phyloP scores from a whole-genome alignment of 2,888 invertebrate species.

The Drosophila anomalata region DNA sequence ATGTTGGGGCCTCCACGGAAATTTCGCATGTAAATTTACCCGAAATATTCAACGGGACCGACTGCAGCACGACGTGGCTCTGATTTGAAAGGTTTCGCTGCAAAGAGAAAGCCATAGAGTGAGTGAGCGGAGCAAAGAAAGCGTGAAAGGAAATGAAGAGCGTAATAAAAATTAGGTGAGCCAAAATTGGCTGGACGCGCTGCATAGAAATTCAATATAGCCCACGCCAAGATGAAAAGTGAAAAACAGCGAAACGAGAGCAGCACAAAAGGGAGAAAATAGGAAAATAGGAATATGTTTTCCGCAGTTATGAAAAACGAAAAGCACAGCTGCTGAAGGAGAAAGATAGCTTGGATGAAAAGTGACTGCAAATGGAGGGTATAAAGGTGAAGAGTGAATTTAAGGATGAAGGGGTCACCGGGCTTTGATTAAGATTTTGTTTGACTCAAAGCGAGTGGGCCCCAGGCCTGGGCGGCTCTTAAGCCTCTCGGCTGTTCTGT shows the following conservation, averaged over 20 bases:
- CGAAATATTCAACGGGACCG: constrained; percentile 83
- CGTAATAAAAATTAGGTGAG: constrained; percentile 68
- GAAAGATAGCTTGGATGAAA: constrained; percentile 29
- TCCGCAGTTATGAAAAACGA: constrained; percentile 43
- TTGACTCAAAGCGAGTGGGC: constrained; percentile 56
- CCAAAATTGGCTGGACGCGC: constrained; percentile 59
- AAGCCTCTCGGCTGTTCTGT: neutral
- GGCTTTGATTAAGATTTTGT: constrained; percentile 44
- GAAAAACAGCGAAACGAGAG: constrained; percentile 23
- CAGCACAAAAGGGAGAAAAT: neutral
- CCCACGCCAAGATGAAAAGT: constrained; percentile 30
- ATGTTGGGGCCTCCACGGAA: constrained; percentile 84
- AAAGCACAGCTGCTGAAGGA: constrained; percentile 31
- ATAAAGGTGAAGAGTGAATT: constrained; percentile 54
- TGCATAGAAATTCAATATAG: constrained; percentile 76
- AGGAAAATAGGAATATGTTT: constrained; percentile 21
- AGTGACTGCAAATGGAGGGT: constrained; percentile 49
- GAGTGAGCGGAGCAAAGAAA: constrained; percentile 18
- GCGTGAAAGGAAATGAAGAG: constrained; percentile 41
- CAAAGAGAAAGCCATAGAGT: constrained; percentile 14
- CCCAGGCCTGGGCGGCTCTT: neutral
- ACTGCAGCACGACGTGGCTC: constrained; percentile 83
- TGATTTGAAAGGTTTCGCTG: constrained; percentile 84
- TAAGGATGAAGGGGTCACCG: constrained; percentile 44
- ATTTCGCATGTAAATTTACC: constrained; percentile 84